Evolutionary conservation across 2,888 invertebrate genomes (phyloP).

Genomic region (Stomorhina lunata): DNA sequence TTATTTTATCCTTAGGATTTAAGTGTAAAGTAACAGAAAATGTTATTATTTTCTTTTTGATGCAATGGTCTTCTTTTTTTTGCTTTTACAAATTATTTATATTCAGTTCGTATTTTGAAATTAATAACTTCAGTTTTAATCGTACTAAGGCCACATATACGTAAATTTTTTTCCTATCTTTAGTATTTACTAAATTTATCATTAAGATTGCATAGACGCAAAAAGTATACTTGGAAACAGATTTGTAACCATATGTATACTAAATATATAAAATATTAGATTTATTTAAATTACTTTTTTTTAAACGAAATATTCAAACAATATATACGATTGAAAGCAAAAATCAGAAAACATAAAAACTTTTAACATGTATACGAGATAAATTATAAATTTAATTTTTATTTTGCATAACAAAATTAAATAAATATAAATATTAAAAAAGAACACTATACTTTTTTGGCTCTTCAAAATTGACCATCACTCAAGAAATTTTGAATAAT

Average conservation of each 20-base stretch:
- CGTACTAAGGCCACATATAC: slow-evolving; percentile 50
- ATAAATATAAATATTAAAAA: slow-evolving; percentile 8
- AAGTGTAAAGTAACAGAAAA: slow-evolving; percentile 7
- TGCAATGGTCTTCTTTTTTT: slow-evolving; percentile 58
- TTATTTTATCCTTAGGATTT: slow-evolving; percentile 41
- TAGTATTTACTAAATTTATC: slow-evolving; percentile 49
- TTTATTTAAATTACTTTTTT: slow-evolving; percentile 15
- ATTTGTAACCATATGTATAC: slow-evolving; percentile 53
- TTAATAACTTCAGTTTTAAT: neutral
- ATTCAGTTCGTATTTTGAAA: slow-evolving; percentile 9
- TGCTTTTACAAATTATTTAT: slow-evolving; percentile 42
- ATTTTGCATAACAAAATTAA: slow-evolving; percentile 47
- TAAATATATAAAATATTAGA: slow-evolving; percentile 16
- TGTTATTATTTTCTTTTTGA: slow-evolving; percentile 11
- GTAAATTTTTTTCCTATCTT: slow-evolving; percentile 56
- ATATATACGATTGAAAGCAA: slow-evolving; percentile 57
- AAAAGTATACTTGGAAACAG: slow-evolving; percentile 45
- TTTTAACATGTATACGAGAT: slow-evolving; percentile 67
- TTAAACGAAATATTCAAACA: slow-evolving; percentile 12
- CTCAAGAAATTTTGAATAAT: slow-evolving; percentile 30
- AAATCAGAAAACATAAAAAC: slow-evolving; percentile 59
- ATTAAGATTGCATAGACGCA: slow-evolving; percentile 44
- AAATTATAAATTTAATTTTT: slow-evolving; percentile 66
- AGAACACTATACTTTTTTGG: slow-evolving; percentile 28
- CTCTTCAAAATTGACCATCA: slow-evolving; percentile 1